Base-by-base conservation (phyloP, 1,140 invertebrate species). In the Campodea augens region DNA sequence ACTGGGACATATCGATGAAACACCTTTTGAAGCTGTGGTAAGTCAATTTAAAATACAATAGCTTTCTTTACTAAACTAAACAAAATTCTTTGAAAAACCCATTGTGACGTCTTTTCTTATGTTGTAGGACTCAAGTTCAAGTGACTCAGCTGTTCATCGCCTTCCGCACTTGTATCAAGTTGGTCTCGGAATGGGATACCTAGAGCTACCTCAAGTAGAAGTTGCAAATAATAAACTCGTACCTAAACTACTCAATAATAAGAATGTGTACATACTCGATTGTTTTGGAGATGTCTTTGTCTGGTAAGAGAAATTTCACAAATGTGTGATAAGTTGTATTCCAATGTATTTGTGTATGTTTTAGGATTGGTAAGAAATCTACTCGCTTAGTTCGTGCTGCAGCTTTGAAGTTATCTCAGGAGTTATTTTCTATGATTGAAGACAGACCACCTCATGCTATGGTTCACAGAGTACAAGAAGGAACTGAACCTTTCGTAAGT, bases 231-330 rank as follows among this genome's bases (percentile, higher is more conserved):
- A 77, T 48, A 80, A 80, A 59, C 61, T 84, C 19, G 65, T 73
- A 44, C 73, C 82, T 51, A 70, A 74, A 2, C 64, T 92, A 51
- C 68, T 98, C 15, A 78, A 84, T 47, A 91, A 87, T 44, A 82
- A 89, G 57, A 87, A 90, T 66, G 95, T 99, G 2, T 99, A 97
- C 61, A 89, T 99, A 59, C 69, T 99, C 20, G 96, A 99, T 61
- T 95, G 89, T 57, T 82, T 80, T 55, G 69, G 82, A 25, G 96
- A 98, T 63, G 75, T 98, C n/a, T 99, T 95, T 67, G 88, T 98
- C 10, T 99, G 95, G 91, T 86, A 66, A 66, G 67, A 65, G 49
- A 19, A 25, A 1, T 29, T 45, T 48, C 32, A 29, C 22, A n/a
- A 41, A 25, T 40, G 1, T 5, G 27, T 32, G 15, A 10, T 32